phyloP scores from a whole-genome alignment of 2,888 invertebrate species.

The Synergus laeviventris region DNA sequence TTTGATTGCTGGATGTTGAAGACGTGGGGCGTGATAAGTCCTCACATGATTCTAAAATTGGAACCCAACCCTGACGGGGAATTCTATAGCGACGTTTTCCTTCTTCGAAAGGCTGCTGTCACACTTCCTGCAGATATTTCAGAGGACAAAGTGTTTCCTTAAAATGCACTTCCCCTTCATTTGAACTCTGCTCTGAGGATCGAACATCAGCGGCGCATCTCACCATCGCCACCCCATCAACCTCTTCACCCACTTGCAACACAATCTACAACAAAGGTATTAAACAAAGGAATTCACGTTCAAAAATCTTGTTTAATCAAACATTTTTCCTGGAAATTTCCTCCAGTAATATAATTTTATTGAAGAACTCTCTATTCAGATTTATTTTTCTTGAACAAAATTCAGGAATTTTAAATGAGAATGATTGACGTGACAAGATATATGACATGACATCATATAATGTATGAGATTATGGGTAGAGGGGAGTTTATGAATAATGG shows the following conservation, averaged over 20 bases:
- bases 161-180: slow-evolving; percentile 71
- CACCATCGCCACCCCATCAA: slow-evolving; percentile 95
- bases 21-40: not conserved
- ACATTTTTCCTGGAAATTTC: not conserved
- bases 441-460: not conserved
- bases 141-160: slow-evolving; percentile 93
- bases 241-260: slow-evolving; percentile 92
- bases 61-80: slow-evolving; percentile 49
- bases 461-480: not conserved
- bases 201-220: slow-evolving; percentile 91
- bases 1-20: slow-evolving; percentile 9
- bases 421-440: slow-evolving; percentile 11
- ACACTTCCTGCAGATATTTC: slow-evolving; percentile 96
- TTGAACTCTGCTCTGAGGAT: slow-evolving; percentile 67
- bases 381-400: not conserved
- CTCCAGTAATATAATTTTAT: not conserved
- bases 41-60: slow-evolving; percentile 20
- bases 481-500: not conserved
- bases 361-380: not conserved
- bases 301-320: not conserved
- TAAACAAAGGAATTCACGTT: not conserved
- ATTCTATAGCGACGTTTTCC: slow-evolving; percentile 64
- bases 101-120: slow-evolving; percentile 80
- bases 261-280: slow-evolving; percentile 85
- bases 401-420: not conserved